Percentiles rank a stretch among this genome's conserved stretches.
phyloP scores from a whole-genome alignment of 2,797 vertebrate species.

The Neosilurus hyrtlii region DNA sequence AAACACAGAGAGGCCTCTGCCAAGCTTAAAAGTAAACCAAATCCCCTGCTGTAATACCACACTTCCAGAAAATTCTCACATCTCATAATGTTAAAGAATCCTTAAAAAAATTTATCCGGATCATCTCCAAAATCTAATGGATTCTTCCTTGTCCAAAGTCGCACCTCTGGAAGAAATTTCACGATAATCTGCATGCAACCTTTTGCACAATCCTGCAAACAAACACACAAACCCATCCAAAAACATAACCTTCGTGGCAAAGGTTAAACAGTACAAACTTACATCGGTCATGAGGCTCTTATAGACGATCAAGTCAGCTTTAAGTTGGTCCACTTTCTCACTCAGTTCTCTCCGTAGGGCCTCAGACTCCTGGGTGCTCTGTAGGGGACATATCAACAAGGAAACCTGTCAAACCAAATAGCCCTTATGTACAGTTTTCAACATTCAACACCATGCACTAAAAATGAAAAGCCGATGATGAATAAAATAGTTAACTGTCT shows the following conservation, averaged over 20 bases:
- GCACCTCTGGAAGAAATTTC: no score
- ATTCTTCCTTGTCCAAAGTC: no score
- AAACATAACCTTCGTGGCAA: no score
- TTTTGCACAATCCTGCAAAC: no score
- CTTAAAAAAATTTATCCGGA: no score
- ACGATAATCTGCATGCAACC: no score
- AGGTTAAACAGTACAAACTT: conserved; percentile 65
- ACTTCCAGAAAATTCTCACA: no score
- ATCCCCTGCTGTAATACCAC: no score
- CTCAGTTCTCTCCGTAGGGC: conserved; percentile 86
- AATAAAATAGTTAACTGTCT: not conserved
- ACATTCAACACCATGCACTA: not conserved
- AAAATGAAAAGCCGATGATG: not conserved
- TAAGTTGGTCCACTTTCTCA: conserved; percentile 91
- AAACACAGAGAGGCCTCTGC: not conserved
- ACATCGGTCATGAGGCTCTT: conserved; percentile 97
- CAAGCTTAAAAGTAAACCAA: no score
- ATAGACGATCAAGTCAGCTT: conserved; percentile 95
- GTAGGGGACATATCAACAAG: conserved; percentile 22
- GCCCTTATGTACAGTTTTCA: not conserved
- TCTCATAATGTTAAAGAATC: no score
- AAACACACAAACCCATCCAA: no score
- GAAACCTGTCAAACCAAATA: not conserved
- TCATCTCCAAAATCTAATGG: no score
- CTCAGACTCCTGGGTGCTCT: conserved; percentile 86